Conservation (phyloP, 2,797 vertebrate species). For the Hemitrygon akajei region DNA sequence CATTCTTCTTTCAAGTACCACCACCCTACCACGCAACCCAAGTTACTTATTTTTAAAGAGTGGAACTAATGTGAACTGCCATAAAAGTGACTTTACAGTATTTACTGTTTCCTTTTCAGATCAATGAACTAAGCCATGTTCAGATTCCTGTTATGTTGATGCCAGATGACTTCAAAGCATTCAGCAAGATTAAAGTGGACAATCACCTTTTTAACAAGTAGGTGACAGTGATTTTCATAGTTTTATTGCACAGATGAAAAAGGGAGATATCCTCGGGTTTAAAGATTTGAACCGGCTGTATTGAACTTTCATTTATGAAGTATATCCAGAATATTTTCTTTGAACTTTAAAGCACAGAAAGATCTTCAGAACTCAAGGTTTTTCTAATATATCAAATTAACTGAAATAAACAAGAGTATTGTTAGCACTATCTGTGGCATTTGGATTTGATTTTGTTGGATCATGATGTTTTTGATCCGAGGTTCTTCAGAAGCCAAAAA, state of each 20-base stretch:
- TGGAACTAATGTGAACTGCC: background rate
- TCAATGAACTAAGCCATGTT: slow-evolving; percentile 89
- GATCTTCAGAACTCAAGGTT: background rate
- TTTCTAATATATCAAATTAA: background rate
- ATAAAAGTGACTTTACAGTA: slow-evolving; percentile 12
- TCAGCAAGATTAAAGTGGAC: slow-evolving; percentile 97
- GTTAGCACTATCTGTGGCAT: background rate
- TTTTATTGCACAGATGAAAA: background rate
- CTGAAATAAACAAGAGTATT: background rate
- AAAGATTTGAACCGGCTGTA: background rate
- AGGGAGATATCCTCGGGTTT: background rate
- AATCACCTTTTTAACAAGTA: slow-evolving; percentile 97
- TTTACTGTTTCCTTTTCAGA: slow-evolving; percentile 54
- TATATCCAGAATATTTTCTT: background rate
- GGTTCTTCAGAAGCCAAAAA: no score
- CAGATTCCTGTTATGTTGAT: slow-evolving; percentile 91
- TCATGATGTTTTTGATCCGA: no score
- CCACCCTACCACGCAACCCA: background rate
- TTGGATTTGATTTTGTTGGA: background rate
- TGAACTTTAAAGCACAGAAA: background rate
- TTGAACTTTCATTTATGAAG: background rate
- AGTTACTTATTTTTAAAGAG: background rate
- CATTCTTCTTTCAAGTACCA: background rate
- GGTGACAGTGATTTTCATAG: slow-evolving; percentile 47
- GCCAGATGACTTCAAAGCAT: slow-evolving; percentile 95